phyloP scores from a whole-genome alignment of 1,140 invertebrate species.

The Daktulosphaira vitifoliae region DNA sequence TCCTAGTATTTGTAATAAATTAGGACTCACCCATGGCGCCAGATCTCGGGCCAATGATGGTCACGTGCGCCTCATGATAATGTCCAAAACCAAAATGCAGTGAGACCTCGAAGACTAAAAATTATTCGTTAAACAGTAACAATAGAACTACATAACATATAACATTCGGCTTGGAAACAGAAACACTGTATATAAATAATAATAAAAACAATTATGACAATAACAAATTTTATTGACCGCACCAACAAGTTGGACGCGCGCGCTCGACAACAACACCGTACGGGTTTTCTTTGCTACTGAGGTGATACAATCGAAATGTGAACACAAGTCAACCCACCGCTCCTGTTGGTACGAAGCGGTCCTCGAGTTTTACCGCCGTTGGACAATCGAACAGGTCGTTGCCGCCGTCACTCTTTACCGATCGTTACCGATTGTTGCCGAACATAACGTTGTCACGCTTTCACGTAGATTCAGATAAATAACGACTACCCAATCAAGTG shows the following conservation, averaged over 20 bases:
- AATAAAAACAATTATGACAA: neutral
- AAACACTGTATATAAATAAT: neutral
- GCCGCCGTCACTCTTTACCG: slow-evolving; percentile 1
- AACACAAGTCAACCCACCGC: too few species aligned
- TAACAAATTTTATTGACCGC: neutral
- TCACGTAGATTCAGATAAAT: slow-evolving; percentile 9
- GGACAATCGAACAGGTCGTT: slow-evolving; percentile 17
- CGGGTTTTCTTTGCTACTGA: slow-evolving; percentile 20
- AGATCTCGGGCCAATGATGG: too few species aligned
- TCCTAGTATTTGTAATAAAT: too few species aligned
- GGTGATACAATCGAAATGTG: too few species aligned
- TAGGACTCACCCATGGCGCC: too few species aligned
- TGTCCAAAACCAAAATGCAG: too few species aligned
- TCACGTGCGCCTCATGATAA: too few species aligned
- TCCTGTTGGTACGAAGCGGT: neutral
- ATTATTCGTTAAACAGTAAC: too few species aligned
- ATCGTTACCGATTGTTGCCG: neutral
- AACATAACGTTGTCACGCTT: slow-evolving; percentile 21
- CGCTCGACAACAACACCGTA: neutral
- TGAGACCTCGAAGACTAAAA: too few species aligned
- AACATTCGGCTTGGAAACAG: too few species aligned
- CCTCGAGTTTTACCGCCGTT: slow-evolving; percentile 12
- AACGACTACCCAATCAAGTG: too few species aligned
- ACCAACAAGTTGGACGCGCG: neutral
- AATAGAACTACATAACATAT: too few species aligned